Conservation (phyloP, 2,888 invertebrate species). For the Amiota minor region DNA sequence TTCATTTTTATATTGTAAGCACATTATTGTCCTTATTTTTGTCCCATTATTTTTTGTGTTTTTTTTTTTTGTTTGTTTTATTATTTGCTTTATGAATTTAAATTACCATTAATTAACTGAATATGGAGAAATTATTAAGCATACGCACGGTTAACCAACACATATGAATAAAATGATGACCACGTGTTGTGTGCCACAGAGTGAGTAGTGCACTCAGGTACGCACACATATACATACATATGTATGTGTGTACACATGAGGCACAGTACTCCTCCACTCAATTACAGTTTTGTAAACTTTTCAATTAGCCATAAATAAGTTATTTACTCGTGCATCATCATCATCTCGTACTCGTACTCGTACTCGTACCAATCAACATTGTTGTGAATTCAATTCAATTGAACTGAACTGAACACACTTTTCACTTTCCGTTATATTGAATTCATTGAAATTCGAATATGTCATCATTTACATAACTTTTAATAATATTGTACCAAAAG, state of each 20-base stretch:
- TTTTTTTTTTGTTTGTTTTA: slow-evolving; percentile 55
- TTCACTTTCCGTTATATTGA: background rate
- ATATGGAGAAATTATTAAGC: slow-evolving; percentile 51
- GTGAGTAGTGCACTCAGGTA: background rate
- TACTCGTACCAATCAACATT: background rate
- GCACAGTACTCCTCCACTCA: slow-evolving; percentile 53
- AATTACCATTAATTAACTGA: slow-evolving; percentile 70
- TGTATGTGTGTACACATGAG: slow-evolving; percentile 27
- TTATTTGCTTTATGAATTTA: slow-evolving; percentile 69
- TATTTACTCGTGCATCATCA: slow-evolving; percentile 58
- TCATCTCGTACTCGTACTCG: slow-evolving; percentile 19
- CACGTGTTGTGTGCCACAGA: slow-evolving; percentile 39
- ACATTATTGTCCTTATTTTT: slow-evolving; percentile 25
- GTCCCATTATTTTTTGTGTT: slow-evolving; percentile 62
- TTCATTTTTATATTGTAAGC: slow-evolving; percentile 10
- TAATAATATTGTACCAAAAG: background rate
- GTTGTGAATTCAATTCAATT: slow-evolving; percentile 35
- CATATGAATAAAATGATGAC: slow-evolving; percentile 44
- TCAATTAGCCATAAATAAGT: slow-evolving; percentile 69
- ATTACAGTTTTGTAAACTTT: slow-evolving; percentile 71
- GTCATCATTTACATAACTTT: slow-evolving; percentile 1
- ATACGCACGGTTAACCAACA: slow-evolving; percentile 44
- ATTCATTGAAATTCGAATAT: background rate
- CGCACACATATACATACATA: background rate
- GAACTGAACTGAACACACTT: background rate